These are phyloP conservation scores for Sphyrna mokarran DNA, from an alignment of 2,113 vertebrate species.

Conservation along the genomic window DNA sequence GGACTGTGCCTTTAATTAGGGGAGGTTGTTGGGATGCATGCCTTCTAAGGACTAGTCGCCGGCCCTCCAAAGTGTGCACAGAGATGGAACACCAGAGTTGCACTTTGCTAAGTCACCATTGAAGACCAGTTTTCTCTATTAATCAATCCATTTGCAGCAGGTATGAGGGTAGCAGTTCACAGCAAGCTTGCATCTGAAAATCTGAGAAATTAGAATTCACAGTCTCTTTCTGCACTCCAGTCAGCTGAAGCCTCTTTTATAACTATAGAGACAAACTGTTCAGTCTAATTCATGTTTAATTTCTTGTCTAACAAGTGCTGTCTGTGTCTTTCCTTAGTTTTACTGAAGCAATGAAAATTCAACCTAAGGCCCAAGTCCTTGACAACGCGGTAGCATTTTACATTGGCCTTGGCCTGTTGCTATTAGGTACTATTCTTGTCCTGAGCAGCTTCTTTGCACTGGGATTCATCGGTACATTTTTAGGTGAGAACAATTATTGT, in stretches of 20 bases:
- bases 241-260: not conserved
- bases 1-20: not conserved
- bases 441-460: conserved; percentile 80
- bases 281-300: not conserved
- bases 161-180: no score
- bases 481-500: conserved; percentile 65
- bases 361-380: conserved; percentile 66
- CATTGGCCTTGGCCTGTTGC: conserved; percentile 56
- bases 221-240: not conserved
- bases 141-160: no score
- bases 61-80: no score
- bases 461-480: conserved; percentile 85
- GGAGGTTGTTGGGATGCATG: not conserved
- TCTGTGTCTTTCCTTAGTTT: conserved; percentile 60
- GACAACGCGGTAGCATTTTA: conserved; percentile 56
- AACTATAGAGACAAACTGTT: not conserved
- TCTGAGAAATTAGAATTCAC: not conserved
- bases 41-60: no score
- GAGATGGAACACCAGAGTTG: no score
- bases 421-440: conserved; percentile 69
- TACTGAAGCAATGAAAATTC: conserved; percentile 73
- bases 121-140: no score
- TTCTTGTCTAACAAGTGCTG: not conserved
- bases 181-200: not conserved
- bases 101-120: no score